phyloP scores from a whole-genome alignment of 2,113 vertebrate genomes.

The Puntigrus tetrazona region DNA sequence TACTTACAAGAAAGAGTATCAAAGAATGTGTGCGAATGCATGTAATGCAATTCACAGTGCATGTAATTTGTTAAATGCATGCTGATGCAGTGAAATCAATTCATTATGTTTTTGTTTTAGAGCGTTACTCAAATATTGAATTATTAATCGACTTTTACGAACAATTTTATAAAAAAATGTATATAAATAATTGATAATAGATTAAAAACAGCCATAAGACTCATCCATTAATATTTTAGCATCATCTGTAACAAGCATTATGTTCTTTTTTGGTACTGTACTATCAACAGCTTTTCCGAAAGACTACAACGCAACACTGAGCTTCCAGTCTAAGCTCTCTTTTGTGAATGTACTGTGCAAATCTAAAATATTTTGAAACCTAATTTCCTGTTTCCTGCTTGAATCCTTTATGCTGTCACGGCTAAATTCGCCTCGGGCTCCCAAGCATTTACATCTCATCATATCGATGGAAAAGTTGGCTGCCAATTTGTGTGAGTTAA shows the following conservation, averaged over 20 bases:
- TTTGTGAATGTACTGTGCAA: neutral
- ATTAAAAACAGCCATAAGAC: neutral
- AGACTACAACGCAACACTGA: neutral
- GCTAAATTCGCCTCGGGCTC: neutral
- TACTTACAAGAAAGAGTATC: neutral
- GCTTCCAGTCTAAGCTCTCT: neutral
- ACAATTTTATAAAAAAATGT: neutral
- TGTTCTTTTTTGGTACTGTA: too few species aligned
- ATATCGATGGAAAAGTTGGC: conserved; percentile 25
- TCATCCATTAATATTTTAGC: neutral
- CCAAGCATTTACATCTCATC: conserved; percentile 36
- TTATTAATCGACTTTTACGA: neutral
- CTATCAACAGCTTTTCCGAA: too few species aligned
- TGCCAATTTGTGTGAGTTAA: conserved; percentile 49
- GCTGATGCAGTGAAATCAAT: neutral
- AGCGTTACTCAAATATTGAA: neutral
- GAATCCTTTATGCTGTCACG: conserved; percentile 15
- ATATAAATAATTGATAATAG: neutral
- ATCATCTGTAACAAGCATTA: neutral
- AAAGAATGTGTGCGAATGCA: conserved; percentile 10
- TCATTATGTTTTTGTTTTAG: neutral
- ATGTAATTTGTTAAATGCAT: neutral
- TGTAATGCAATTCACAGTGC: neutral
- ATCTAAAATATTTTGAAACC: conserved; percentile 45
- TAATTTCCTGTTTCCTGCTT: conserved; percentile 51